Evolutionary conservation across 2,113 vertebrate genomes (phyloP).

Genomic region (Mesocricetus auratus): DNA sequence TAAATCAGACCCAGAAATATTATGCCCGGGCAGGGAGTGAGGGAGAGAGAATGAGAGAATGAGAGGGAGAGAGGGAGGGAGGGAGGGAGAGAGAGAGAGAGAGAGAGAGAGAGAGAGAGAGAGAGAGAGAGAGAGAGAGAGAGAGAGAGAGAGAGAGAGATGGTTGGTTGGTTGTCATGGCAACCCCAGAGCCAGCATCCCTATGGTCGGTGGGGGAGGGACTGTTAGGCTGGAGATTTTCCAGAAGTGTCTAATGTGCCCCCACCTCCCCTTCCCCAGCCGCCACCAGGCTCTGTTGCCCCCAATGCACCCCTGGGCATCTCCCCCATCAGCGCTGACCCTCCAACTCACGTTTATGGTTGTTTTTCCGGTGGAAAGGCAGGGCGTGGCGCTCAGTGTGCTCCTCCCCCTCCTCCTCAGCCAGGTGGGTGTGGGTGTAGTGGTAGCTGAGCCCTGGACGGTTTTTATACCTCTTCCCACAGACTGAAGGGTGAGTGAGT

Average conservation of each 20-base stretch:
- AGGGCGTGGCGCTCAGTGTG: slow-evolving; percentile 94
- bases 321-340: slow-evolving; percentile 39
- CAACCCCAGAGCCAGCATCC: slow-evolving; percentile 86
- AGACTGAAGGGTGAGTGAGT: slow-evolving; percentile 86
- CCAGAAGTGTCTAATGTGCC: slow-evolving; percentile 74
- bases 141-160: slow-evolving; percentile 32
- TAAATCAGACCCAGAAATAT: slow-evolving; percentile 91
- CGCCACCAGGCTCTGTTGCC: slow-evolving; percentile 28
- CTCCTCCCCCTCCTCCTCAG: slow-evolving; percentile 96
- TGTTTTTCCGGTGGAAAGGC: slow-evolving; percentile 96
- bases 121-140: not conserved
- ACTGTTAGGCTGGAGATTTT: slow-evolving; percentile 83
- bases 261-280: slow-evolving; percentile 75
- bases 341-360: slow-evolving; percentile 94
- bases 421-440: slow-evolving; percentile 97
- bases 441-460: slow-evolving; percentile 96
- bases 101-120: not conserved
- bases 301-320: slow-evolving; percentile 58
- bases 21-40: slow-evolving; percentile 65
- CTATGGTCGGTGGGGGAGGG: slow-evolving; percentile 76
- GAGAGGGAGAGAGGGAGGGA: not conserved
- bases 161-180: slow-evolving; percentile 90
- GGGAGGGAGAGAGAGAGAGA: slow-evolving; percentile 50
- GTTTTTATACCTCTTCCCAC: slow-evolving; percentile 97
- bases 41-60: not conserved